Evolutionary conservation across 2,888 invertebrate genomes (phyloP).

Genomic region (Ashinkailepas kermadecensis): DNA sequence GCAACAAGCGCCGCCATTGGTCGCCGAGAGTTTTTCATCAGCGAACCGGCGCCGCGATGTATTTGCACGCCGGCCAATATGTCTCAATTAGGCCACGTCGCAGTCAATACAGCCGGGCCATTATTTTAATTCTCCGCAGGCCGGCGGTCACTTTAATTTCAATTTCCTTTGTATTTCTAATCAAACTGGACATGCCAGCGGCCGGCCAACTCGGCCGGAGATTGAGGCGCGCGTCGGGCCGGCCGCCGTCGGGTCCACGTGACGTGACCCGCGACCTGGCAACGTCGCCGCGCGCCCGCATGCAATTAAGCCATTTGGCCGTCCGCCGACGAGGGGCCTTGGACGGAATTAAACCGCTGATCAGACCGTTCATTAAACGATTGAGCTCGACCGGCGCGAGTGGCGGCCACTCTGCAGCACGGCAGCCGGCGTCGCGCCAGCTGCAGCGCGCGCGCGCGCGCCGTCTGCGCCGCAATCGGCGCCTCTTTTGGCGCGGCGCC

Average conservation of each 20-base stretch:
- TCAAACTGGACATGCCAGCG: conserved; percentile 19
- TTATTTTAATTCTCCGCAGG: conserved; percentile 21
- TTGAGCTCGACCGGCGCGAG: conserved; percentile 1
- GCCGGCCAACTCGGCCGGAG: background rate
- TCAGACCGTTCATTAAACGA: conserved; percentile 19
- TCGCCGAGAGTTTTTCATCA: background rate
- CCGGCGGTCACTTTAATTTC: conserved; percentile 21
- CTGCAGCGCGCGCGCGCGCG: background rate
- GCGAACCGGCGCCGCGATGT: background rate
- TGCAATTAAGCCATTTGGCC: conserved; percentile 16
- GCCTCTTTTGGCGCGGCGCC: background rate
- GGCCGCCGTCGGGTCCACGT: background rate
- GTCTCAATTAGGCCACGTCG: conserved; percentile 17
- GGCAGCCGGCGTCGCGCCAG: background rate
- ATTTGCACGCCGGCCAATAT: conserved; percentile 18
- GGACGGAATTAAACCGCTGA: conserved; percentile 3
- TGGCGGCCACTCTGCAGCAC: too few relatives aligned
- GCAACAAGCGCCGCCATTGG: background rate
- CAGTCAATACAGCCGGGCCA: conserved; percentile 18
- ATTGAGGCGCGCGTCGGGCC: background rate
- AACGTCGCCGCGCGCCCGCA: background rate
- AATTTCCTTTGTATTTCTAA: conserved; percentile 21
- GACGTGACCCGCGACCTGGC: background rate
- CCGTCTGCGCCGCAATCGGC: background rate
- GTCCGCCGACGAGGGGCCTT: background rate